These are phyloP conservation scores for Rhagonycha lutea DNA, from an alignment of 2,888 invertebrate genomes.

Conservation along the genomic window DNA sequence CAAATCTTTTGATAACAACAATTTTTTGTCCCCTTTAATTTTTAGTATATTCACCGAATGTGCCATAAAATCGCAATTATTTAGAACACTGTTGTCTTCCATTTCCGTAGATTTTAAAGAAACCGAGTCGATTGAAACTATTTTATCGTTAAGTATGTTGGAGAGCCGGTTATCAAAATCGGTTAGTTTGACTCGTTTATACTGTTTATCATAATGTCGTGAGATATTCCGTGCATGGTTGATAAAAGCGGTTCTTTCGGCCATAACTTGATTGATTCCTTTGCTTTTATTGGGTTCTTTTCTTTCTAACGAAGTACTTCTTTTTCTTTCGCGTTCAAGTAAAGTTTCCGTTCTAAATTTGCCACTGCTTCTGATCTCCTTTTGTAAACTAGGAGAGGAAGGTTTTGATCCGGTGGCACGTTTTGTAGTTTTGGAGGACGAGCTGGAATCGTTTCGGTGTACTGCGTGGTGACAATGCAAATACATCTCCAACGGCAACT, in stretches of 20 bases:
- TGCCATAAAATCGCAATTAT: neutral
- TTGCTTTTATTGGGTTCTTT: neutral
- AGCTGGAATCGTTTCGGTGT: neutral
- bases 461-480: neutral
- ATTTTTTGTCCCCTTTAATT: neutral
- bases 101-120: constrained; percentile 4
- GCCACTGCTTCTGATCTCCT: neutral
- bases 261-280: neutral
- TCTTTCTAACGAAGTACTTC: neutral
- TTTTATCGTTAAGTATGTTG: neutral
- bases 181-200: neutral
- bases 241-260: constrained; percentile 3
- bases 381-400: neutral
- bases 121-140: neutral
- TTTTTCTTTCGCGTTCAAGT: neutral
- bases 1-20: neutral
- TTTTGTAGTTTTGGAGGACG: neutral
- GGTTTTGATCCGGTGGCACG: neutral
- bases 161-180: neutral
- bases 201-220: constrained; percentile 1
- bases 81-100: constrained; percentile 18
- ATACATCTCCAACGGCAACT: neutral
- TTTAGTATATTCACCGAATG: constrained; percentile 5
- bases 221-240: constrained; percentile 10
- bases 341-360: neutral